These are phyloP conservation scores for Equus przewalskii DNA, from an alignment of 2,113 vertebrate species.

Conservation along the genomic window DNA sequence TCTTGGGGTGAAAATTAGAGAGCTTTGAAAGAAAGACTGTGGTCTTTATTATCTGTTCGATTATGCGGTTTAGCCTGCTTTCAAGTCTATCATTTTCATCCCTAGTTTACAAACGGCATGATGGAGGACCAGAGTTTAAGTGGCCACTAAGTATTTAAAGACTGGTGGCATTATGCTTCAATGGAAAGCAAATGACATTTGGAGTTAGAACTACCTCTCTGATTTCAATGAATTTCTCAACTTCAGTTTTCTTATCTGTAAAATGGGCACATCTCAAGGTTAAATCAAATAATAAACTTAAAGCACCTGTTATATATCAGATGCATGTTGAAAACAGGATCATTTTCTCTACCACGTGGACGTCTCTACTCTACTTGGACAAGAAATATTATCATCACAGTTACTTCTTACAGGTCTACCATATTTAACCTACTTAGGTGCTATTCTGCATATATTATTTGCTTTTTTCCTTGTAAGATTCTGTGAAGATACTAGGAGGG, in stretches of 20 bases:
- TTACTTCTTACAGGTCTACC: not conserved
- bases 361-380: not conserved
- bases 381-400: not conserved
- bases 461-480: not conserved
- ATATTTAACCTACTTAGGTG: not conserved
- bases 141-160: not conserved
- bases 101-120: not conserved
- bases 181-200: not conserved
- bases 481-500: not conserved
- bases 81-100: not conserved
- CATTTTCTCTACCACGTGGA: not conserved
- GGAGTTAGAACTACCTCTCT: not conserved
- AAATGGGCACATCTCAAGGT: not conserved
- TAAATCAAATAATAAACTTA: not conserved
- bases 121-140: not conserved
- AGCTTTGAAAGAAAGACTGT: not conserved
- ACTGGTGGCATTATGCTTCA: not conserved
- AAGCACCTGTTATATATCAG: not conserved
- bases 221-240: conserved; percentile 33
- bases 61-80: not conserved
- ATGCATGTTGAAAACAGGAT: not conserved
- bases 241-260: conserved; percentile 23
- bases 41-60: not conserved
- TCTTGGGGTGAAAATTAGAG: not conserved
- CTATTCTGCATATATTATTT: not conserved